Base-by-base conservation (phyloP, 2,113 vertebrate species). In the Capra hircus region DNA sequence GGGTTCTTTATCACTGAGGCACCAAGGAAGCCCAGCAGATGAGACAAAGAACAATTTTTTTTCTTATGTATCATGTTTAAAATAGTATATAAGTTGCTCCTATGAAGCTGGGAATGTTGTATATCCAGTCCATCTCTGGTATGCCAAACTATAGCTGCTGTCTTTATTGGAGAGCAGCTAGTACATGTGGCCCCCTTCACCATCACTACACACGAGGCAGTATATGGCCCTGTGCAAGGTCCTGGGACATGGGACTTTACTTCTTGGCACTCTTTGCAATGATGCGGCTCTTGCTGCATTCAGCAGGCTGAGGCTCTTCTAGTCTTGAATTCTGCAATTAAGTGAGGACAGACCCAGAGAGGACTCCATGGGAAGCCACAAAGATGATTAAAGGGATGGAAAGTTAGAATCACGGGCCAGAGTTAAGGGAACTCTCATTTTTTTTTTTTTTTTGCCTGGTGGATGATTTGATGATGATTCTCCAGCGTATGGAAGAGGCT, bases 301-400 rank as follows among this genome's bases (percentile, higher is more conserved):
- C 64, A 60, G 97, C 84, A 55, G 91, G 82, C 55, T 71, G 74
- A 23, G 93, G 50, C 71, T 77, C 71, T 89, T 81, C 52, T 64
- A 16, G 80, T 60, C 45, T 80, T 77, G 74, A 88, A 30, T 96
- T 95, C 78, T 23, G 40, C 87, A 96, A 48, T 97, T 96, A 96
- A 86, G 77, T 6, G 5, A 93, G 80, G 81, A 74, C 30, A 19
- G 71, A 81, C 78, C 95, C 94, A 40, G 92, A 80, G 91, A 74
- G 62, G 86, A 50, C 96, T 95, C 84, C 5, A 88, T 30, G 64
- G 97, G 94, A 96, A 98, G 92, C 92, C 80, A 2, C 94, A 96
- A 25, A 57, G 74, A 95, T 97, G 96, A 97, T 97, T 92, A 97
- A 95, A 98, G 88, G 95, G 64, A 67, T 64, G 97, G 95, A 81